Evolutionary conservation across 2,888 invertebrate genomes (phyloP), one percentile per base, ranked within the genome.

Genomic region (Trichogramma evanescens): DNA sequence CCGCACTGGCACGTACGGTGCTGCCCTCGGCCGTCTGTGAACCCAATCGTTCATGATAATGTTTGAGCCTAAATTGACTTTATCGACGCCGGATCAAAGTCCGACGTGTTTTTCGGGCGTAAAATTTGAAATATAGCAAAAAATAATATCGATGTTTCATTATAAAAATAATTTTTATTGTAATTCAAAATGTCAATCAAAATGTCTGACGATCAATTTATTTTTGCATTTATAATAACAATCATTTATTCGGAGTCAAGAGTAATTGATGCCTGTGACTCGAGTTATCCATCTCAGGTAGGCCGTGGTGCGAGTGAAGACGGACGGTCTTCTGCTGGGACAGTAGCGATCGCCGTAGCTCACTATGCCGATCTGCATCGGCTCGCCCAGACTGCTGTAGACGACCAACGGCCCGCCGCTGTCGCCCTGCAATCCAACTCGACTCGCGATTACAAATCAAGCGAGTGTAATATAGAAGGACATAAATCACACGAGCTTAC

Each of bases 321-420:
- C 69, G 0, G 67, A 65, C 0, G 72, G 70, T 7, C 4, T 53
- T 4, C 10, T 9, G 13, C 70, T 68, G 1, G 70, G 71, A 39
- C 72, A 72, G 13, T 46, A 6, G 2, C 10, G 51, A 5, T 71
- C 68, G 4, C 71, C 70, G 41, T 67, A 71, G 54, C 71, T 72
- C 2, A 69, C 69, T 4, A 72, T 65, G n/a, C 72, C 72, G 0
- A 72, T 42, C 65, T 72, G 72, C 26, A 69, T 0, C 1, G 63
- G 51, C 8, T 56, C 40, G 1, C 54, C 54, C 5, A 66, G 51
- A 2, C 42, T 50, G 26, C 57, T 1, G 0, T n/a, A 7, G 3
- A 68, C 58, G 0, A 69, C 26, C 4, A 72, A 50, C 40, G 71
- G 72, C 4, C 71, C 70, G 1, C 72, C 71, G 10, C 70, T 71